Conservation (phyloP, 2,797 vertebrate species). For the Pseudomugil tenellus region DNA sequence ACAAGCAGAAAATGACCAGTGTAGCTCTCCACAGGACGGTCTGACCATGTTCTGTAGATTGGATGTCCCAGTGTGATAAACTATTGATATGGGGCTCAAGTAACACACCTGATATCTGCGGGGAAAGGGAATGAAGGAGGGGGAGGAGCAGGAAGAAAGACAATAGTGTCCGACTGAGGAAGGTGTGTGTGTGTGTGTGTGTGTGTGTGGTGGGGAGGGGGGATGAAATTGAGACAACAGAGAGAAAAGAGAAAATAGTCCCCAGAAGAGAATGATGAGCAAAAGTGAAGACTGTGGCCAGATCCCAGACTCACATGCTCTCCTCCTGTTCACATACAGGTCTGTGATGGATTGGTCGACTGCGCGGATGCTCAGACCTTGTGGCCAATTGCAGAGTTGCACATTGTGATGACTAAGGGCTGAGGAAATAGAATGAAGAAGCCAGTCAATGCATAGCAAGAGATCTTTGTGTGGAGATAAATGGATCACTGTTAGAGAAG, state of each 20-base stretch:
- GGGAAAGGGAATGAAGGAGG: conserved; percentile 16
- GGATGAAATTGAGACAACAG: conserved; percentile 20
- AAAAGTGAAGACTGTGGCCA: conserved; percentile 11
- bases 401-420: conserved; percentile 62
- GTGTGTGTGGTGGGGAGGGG: too few relatives aligned
- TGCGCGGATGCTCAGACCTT: conserved; percentile 6
- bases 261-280: conserved; percentile 8
- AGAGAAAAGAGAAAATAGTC: conserved; percentile 38
- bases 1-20: conserved; percentile 33
- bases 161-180: conserved; percentile 30
- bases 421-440: conserved; percentile 51
- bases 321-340: conserved; percentile 3
- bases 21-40: conserved; percentile 61
- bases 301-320: not conserved
- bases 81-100: conserved; percentile 91
- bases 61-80: conserved; percentile 92
- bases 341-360: conserved; percentile 15
- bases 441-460: conserved; percentile 41
- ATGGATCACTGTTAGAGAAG: conserved; percentile 66
- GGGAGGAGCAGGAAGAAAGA: conserved; percentile 29
- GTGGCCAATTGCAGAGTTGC: conserved; percentile 26
- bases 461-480: conserved; percentile 44
- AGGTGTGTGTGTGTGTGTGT: too few relatives aligned
- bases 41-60: conserved; percentile 82
- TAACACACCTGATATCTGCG: conserved; percentile 86